Conservation (phyloP, 2,113 vertebrate genomes). For the Pristiophorus japonicus region DNA sequence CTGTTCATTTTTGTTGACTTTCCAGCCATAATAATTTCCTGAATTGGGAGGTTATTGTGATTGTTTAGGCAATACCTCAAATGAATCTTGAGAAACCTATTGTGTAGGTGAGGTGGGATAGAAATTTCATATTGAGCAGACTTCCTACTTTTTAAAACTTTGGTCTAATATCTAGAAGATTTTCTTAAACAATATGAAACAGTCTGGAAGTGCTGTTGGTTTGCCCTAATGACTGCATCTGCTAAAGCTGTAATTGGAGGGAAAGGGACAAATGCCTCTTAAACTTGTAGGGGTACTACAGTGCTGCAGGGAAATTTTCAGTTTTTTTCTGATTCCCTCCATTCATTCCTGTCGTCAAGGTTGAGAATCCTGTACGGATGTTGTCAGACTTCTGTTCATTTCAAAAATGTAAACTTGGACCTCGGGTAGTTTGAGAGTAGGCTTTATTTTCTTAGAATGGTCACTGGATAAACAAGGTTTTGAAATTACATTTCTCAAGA, state of each 20-base stretch:
- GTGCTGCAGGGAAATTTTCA: neutral
- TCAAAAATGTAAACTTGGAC: neutral
- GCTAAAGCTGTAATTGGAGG: neutral
- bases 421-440: neutral
- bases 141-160: neutral
- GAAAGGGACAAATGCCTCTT: neutral
- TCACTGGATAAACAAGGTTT: neutral
- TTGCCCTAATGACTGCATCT: neutral
- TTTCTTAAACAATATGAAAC: neutral
- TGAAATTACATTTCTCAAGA: neutral
- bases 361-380: neutral
- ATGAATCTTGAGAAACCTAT: neutral
- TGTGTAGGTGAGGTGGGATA: too few species aligned
- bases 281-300: neutral
- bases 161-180: neutral
- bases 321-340: too few species aligned
- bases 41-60: neutral
- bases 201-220: neutral
- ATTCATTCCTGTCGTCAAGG: neutral
- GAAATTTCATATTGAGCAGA: neutral
- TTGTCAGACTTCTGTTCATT: neutral
- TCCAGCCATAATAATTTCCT: neutral
- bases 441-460: neutral
- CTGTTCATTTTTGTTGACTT: neutral
- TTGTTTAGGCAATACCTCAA: neutral